Conservation (phyloP, 2,888 invertebrate species). For the Erynnis tages region DNA sequence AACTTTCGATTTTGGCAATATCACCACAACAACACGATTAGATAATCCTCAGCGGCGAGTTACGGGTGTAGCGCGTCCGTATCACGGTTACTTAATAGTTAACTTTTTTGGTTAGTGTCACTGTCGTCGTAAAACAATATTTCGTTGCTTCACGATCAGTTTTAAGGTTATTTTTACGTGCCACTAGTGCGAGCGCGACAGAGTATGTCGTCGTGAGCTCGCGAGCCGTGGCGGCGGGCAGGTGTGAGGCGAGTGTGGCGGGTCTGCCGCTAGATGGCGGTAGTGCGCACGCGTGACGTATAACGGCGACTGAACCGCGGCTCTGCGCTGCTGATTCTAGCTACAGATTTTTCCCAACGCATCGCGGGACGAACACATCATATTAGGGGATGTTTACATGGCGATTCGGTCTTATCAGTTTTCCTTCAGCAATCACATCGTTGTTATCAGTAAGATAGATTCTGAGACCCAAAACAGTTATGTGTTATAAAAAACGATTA, state of each 20-base stretch:
- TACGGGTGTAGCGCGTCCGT: conserved; percentile 48
- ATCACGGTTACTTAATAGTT: conserved; percentile 49
- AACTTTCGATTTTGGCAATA: conserved; percentile 72
- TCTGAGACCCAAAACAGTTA: too few species aligned
- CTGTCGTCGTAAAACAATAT: conserved; percentile 63
- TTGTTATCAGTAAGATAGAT: neutral
- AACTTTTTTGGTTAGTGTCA: conserved; percentile 47
- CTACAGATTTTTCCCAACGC: conserved; percentile 78
- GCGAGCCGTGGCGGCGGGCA: conserved; percentile 38
- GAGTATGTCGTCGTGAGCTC: conserved; percentile 55
- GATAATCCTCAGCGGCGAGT: conserved; percentile 42
- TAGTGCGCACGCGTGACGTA: conserved; percentile 57
- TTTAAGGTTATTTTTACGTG: conserved; percentile 80
- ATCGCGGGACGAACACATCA: conserved; percentile 61
- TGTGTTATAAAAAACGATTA: too few species aligned
- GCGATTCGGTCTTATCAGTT: neutral
- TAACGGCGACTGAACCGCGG: conserved; percentile 74
- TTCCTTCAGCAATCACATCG: neutral
- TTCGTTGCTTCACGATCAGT: conserved; percentile 62
- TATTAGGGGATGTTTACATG: conserved; percentile 60
- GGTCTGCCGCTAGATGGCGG: conserved; percentile 66
- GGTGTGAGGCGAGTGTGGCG: conserved; percentile 53
- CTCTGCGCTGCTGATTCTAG: conserved; percentile 76
- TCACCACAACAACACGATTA: conserved; percentile 61
- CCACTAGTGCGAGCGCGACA: conserved; percentile 76